These are phyloP conservation scores for Brienomyrus brachyistius DNA, from an alignment of 2,113 vertebrate species.

Conservation along the genomic window DNA sequence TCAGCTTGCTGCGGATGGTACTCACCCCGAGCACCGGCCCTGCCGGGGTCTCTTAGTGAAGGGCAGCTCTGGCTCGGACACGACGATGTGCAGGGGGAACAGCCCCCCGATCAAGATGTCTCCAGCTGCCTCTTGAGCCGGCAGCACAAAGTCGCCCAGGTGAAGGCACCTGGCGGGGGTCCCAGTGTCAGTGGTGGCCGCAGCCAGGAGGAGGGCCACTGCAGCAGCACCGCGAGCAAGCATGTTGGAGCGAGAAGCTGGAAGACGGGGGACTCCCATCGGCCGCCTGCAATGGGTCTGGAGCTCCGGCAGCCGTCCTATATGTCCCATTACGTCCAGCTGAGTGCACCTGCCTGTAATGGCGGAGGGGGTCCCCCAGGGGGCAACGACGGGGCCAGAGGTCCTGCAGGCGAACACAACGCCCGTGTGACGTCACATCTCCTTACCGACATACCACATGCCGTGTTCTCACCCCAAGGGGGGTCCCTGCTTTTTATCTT, in stretches of 20 bases:
- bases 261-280: background rate
- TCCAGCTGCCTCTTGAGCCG: constrained; percentile 42
- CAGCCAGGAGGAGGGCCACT: background rate
- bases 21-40: constrained; percentile 53
- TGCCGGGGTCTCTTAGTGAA: constrained; percentile 43
- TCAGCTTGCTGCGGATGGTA: background rate
- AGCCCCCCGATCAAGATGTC: constrained; percentile 58
- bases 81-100: constrained; percentile 57
- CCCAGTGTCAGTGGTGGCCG: background rate
- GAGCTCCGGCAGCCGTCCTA: constrained; percentile 7
- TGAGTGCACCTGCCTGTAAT: background rate
- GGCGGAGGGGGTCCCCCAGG: constrained; percentile 9
- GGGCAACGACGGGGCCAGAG: background rate
- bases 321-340: constrained; percentile 14
- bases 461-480: background rate
- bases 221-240: background rate
- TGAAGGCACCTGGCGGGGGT: constrained; percentile 36
- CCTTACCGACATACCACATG: background rate
- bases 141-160: constrained; percentile 32
- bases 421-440: background rate
- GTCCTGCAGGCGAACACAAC: background rate
- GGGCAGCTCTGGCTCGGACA: constrained; percentile 30
- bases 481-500: background rate
- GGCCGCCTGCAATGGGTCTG: background rate
- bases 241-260: background rate